Percentiles rank a stretch among this genome's conserved stretches.
Conservation (phyloP, 2,113 vertebrate genomes). For the Hypomesus transpacificus region DNA sequence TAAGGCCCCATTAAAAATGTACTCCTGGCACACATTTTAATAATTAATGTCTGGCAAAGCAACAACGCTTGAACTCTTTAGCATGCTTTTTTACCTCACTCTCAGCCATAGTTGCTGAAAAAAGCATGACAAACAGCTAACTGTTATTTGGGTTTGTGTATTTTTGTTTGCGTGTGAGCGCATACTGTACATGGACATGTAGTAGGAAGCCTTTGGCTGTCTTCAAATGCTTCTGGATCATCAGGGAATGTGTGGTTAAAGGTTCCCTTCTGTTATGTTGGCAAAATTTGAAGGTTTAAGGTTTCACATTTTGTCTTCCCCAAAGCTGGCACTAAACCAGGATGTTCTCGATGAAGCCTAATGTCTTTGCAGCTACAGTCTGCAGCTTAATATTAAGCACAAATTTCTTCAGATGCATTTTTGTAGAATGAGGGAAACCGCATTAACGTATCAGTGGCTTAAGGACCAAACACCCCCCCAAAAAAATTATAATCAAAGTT, state of each 20-base stretch:
- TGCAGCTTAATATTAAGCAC: no score
- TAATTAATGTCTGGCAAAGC: constrained; percentile 13
- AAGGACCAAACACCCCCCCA: no score
- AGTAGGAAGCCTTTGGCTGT: neutral
- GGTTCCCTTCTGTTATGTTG: neutral
- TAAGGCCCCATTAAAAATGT: constrained; percentile 22
- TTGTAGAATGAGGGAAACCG: no score
- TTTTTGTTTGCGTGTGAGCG: no score
- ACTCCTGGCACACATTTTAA: constrained; percentile 31
- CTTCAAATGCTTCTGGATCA: neutral
- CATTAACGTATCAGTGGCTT: no score
- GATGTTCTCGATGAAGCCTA: neutral
- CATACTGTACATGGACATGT: neutral
- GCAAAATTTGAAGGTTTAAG: constrained; percentile 2
- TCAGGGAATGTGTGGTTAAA: constrained; percentile 1
- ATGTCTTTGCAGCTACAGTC: neutral
- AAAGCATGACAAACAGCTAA: no score
- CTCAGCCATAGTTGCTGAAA: no score
- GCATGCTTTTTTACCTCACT: neutral
- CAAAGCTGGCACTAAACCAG: neutral
- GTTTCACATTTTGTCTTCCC: neutral
- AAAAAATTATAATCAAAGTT: no score
- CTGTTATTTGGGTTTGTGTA: no score
- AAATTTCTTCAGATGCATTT: no score
- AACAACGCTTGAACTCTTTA: neutral